Base-by-base conservation (phyloP, 2,113 vertebrate species). In the Holacanthus passer region DNA sequence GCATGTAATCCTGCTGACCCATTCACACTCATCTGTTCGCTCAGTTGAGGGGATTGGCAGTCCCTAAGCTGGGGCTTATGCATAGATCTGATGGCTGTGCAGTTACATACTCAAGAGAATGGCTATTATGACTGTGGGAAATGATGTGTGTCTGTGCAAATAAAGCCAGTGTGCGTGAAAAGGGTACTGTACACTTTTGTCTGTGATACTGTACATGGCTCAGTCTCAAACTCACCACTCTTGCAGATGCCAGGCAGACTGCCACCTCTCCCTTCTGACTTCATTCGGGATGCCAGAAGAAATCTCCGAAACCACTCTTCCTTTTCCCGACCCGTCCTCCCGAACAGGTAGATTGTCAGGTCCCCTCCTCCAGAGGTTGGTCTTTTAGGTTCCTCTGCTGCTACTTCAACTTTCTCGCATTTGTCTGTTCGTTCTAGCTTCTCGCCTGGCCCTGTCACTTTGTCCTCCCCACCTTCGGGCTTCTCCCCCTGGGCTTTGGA, bases 301-400 rank as follows among this genome's bases (percentile, higher is more conserved):
- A 99, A 98, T 85, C 96, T 95, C 52, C 95, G 93, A 91, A 99
- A 99, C 98, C 98, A 99, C 58, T 99, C 98, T 77, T 99, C 98
- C 87, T 99, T 99, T 82, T 99, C 98, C 64, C 98, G 92, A 8
- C 98, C 98, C 0, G 98, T 99, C 93, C 98, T 97, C 59, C 98
- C 98, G 82, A 99, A 99, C 82, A 99, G 95, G 92, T 97, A 99
- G 68, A 99, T 96, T 53, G 96, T 97, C 89, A 96, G 96, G 89
- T 97, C 97, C 50, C 89, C 95, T 91, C 90, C 96, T 95, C 92
- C 93, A 86, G 84, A 89, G 19, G 84, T 1, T 3, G 69, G 59
- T 67, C 96, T 96, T 92, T 94, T 97, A 45, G 87, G 83, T 43
- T 98, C 98, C 66, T 98, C 98, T 0, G 39, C 79, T 37, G 63